A percentile compares a stretch with the other conserved stretches of the same genome.
Evolutionary conservation across 2,113 vertebrate genomes (phyloP).

Genomic region (Mirounga angustirostris): DNA sequence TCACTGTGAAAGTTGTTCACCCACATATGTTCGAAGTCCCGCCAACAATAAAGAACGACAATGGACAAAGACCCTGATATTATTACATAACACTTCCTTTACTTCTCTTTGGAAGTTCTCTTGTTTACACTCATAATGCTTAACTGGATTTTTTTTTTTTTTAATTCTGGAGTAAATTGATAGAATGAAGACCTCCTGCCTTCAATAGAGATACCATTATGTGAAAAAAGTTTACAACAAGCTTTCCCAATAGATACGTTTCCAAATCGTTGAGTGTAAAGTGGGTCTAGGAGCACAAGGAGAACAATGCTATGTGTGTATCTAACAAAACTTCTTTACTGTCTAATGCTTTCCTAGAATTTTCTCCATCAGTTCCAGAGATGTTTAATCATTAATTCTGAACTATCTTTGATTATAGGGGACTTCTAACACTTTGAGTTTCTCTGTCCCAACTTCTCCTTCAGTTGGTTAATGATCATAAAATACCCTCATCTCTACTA

Average conservation of each 20-base stretch:
- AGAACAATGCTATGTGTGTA: not conserved
- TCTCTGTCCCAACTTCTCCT: slow-evolving; percentile 1
- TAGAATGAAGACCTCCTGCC: not conserved
- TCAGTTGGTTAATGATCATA: slow-evolving; percentile 23
- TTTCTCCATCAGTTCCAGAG: not conserved
- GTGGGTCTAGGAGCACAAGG: not conserved
- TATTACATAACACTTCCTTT: not conserved
- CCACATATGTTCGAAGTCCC: not conserved
- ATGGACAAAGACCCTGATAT: not conserved
- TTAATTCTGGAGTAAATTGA: not conserved
- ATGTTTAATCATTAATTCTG: not conserved
- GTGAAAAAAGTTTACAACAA: not conserved
- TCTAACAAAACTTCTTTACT: not conserved
- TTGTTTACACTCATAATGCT: not conserved
- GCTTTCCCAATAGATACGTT: not conserved
- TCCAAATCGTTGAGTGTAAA: not conserved
- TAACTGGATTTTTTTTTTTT: not conserved
- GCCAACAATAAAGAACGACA: not conserved
- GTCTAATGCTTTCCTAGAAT: not conserved
- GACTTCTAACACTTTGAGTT: not conserved
- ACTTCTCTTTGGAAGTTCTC: not conserved
- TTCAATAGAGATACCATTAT: not conserved
- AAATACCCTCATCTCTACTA: not conserved
- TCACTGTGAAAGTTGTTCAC: not conserved
- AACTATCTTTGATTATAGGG: not conserved